Percentiles rank a stretch among this genome's conserved stretches.
phyloP scores from a whole-genome alignment of 2,888 invertebrate species.

The Noctua janthina region DNA sequence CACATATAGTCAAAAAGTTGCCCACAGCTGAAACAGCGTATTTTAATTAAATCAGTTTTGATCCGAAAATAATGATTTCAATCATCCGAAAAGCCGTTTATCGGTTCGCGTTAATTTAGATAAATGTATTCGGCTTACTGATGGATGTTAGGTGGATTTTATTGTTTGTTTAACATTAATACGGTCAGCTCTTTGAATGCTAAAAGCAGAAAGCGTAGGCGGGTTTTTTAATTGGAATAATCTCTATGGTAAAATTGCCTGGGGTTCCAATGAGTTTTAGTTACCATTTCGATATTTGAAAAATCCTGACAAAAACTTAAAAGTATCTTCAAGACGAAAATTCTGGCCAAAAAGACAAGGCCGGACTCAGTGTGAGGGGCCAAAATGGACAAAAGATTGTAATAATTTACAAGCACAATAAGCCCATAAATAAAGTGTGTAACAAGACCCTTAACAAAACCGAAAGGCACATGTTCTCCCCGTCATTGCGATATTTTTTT shows the following conservation, averaged over 20 bases:
- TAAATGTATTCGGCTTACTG: slow-evolving; percentile 1
- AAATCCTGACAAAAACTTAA: too few relatives aligned
- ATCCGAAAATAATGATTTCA: slow-evolving; percentile 66
- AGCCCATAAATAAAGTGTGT: too few relatives aligned
- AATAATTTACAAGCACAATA: too few relatives aligned
- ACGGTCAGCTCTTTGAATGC: not conserved
- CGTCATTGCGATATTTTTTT: too few relatives aligned
- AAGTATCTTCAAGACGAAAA: too few relatives aligned
- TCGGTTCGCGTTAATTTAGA: slow-evolving; percentile 42
- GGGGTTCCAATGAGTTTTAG: not conserved
- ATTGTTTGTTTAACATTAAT: not conserved
- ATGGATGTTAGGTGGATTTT: not conserved
- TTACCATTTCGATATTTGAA: too few relatives aligned
- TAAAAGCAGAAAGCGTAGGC: too few relatives aligned
- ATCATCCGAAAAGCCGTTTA: slow-evolving; percentile 42
- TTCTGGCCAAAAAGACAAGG: too few relatives aligned
- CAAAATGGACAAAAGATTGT: too few relatives aligned
- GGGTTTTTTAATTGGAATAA: not conserved
- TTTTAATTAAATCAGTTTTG: slow-evolving; percentile 60
- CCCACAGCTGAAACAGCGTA: not conserved
- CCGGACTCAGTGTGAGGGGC: too few relatives aligned
- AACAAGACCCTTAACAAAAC: too few relatives aligned
- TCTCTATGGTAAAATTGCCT: not conserved
- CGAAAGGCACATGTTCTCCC: too few relatives aligned
- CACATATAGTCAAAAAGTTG: not conserved